These are phyloP conservation scores for Chaetorhynchus papuensis DNA, from an alignment of 2,113 vertebrate genomes.

Conservation along the genomic window DNA sequence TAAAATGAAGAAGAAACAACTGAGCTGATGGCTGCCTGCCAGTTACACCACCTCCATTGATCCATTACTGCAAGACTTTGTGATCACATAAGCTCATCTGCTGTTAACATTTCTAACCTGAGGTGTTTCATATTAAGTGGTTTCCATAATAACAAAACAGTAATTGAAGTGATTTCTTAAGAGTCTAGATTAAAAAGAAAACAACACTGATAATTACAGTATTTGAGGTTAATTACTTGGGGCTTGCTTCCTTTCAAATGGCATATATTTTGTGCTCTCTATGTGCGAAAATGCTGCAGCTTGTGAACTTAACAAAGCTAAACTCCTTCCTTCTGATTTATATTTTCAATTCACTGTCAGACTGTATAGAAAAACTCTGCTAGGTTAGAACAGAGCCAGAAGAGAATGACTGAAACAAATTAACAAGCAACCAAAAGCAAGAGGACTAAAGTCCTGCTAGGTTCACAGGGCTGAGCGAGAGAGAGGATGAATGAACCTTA, in stretches of 20 bases:
- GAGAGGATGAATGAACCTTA: not conserved
- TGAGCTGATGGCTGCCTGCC: not conserved
- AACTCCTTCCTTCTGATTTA: not conserved
- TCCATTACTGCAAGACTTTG: not conserved
- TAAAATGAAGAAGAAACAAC: not conserved
- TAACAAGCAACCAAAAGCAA: not conserved
- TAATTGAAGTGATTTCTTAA: conserved; percentile 14
- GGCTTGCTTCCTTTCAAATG: conserved; percentile 9
- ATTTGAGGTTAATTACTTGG: conserved; percentile 45
- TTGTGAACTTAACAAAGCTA: not conserved
- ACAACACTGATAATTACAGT: conserved; percentile 24
- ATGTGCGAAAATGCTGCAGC: not conserved
- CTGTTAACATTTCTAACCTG: not conserved
- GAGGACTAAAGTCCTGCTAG: not conserved
- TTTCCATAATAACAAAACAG: conserved; percentile 25
- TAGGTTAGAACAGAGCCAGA: not conserved
- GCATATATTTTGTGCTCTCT: not conserved
- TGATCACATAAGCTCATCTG: not conserved
- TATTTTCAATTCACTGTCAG: not conserved
- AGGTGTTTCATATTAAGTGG: not conserved
- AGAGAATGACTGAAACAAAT: not conserved
- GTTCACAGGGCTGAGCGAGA: not conserved
- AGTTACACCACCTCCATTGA: not conserved
- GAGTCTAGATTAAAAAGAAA: not conserved
- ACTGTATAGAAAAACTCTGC: not conserved